Base-by-base conservation (phyloP, 1,140 invertebrate genomes). In the Drosophila parabipectinata region DNA sequence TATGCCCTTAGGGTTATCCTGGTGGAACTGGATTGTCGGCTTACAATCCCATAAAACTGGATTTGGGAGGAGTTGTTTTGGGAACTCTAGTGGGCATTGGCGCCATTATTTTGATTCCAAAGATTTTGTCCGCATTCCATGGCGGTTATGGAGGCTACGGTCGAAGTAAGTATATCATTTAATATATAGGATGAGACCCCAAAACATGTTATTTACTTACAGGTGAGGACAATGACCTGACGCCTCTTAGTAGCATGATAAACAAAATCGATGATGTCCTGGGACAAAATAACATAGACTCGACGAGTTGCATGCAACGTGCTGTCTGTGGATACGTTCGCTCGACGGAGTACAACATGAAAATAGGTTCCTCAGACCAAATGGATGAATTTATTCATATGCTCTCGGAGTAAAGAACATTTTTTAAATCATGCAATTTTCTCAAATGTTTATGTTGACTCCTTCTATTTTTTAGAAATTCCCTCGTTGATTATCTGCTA, bases 1-100 rank as follows among this genome's bases (percentile, higher is more conserved):
- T 8, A 5, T 53, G 6, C 1, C 10, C 2, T 47, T 30, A 90
- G 90, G 88, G 79, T 4, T 91, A 91, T 59, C 78, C 90, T n/a
- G 79, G 84, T 73, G 92, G 92, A 9, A 94, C 94, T 39, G 94
- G 94, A 12, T 73, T 93, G 3, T 93, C 93, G 2, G 88, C 91
- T 1, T 95, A 95, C 58, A 94, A 94, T 8, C 95, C 95, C 1
- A 92, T 96, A n/a, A 96, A 96, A 91, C 94, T 97, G 37, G 96
- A 97, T 76, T 91, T 97, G 1, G 96, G 96, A 4, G 96, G 96
- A n/a, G 93, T 97, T 26, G 93, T 96, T 3, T 90, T 97, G 7
- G 96, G 96, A 0, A 96, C 96, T 6, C 93, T 96, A 0, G 93
- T 97, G 45, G 96, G 96, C 2, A 94, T 97, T 30, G 96, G 96